Evolutionary conservation across 2,113 vertebrate species (phyloP).

Genomic region (Alaudala cheleensis): DNA sequence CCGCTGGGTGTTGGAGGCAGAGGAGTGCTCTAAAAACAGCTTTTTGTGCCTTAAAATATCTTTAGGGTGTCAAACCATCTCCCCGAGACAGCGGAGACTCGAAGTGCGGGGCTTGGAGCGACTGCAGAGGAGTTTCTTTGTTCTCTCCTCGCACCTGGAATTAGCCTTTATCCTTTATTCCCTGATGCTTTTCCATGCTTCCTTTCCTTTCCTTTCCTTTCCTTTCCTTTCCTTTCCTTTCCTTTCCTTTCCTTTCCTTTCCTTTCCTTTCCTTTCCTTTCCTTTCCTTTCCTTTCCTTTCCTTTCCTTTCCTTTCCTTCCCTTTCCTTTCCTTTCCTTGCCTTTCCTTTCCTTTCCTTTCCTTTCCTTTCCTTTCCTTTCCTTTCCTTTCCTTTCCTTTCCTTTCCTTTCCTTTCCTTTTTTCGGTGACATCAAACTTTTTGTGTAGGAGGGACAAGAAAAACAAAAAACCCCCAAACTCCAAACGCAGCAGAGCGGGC

Average conservation of each 20-base stretch:
- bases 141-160: not conserved
- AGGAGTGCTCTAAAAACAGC: not conserved
- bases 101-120: accelerated
- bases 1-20: not conserved
- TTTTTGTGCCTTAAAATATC: not conserved
- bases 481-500: not conserved
- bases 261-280: not conserved
- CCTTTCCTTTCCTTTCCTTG: no score
- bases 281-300: no score
- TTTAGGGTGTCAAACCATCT: accelerated
- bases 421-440: not conserved
- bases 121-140: not conserved
- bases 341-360: no score
- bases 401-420: not conserved
- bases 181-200: no score
- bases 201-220: accelerated
- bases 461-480: not conserved
- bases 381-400: no score
- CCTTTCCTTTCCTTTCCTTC: accelerated
- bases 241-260: no score
- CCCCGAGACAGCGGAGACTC: not conserved
- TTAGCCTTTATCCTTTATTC: not conserved
- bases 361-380: no score
- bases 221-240: no score
- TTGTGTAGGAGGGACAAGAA: not conserved